Conservation (phyloP, 2,797 vertebrate genomes). For the Ceryle rudis region DNA sequence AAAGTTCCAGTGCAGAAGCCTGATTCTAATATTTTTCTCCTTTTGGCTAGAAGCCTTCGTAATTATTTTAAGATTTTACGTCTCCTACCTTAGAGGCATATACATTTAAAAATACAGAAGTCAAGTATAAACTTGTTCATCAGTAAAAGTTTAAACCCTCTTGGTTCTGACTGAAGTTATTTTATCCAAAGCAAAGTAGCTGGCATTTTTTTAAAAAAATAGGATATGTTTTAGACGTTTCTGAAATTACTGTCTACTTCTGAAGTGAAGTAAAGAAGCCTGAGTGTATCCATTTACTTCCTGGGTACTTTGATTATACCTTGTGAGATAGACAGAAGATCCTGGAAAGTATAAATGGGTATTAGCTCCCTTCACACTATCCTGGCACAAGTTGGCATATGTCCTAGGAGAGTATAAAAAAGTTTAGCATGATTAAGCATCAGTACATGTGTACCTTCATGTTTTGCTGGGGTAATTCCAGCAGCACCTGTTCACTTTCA, state of each 20-base stretch:
- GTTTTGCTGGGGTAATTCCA: neutral
- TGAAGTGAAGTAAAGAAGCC: neutral
- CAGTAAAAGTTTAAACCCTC: slow-evolving; percentile 37
- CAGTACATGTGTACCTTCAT: neutral
- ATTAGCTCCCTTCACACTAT: accelerated
- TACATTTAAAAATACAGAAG: slow-evolving; percentile 21
- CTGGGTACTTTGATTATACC: neutral
- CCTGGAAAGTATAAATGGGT: neutral
- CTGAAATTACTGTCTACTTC: neutral
- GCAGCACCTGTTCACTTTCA: no score
- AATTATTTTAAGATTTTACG: slow-evolving; percentile 51
- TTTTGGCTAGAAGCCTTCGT: slow-evolving; percentile 42
- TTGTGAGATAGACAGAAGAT: neutral
- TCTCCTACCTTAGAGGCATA: slow-evolving; percentile 29
- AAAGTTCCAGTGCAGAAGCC: slow-evolving; percentile 38
- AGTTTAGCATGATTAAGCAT: accelerated
- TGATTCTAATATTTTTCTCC: slow-evolving; percentile 21
- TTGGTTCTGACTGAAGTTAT: slow-evolving; percentile 7
- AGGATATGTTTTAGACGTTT: neutral
- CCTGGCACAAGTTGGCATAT: accelerated
- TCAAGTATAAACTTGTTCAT: neutral
- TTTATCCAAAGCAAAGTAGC: neutral
- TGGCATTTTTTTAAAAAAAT: neutral
- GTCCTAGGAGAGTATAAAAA: neutral
- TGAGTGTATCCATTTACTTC: neutral